Evolutionary conservation across 2,113 vertebrate genomes (phyloP), one percentile per base, ranked within the genome.

Genomic region (Daboia siamensis): DNA sequence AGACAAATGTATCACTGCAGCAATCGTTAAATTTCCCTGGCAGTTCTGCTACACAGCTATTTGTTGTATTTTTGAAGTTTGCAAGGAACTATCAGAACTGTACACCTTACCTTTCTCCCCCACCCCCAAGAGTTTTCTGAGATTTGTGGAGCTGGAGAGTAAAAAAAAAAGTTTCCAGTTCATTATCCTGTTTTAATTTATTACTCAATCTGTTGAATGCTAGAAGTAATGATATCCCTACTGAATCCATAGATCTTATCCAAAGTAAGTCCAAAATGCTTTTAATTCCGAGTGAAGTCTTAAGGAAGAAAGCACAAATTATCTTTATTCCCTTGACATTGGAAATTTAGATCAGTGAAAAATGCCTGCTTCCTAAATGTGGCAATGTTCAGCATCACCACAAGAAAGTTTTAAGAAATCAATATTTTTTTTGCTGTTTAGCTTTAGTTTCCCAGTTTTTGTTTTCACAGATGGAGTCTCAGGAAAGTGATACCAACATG

Each of bases 391-490:
- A 85, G 51, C 10, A 86, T 46, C 4, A 59, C 55, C 57, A 29
- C 20, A 39, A 61, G 12, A 61, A 90, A 59, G 91, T 89, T 84
- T 48, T 57, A 84, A 57, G 46, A 93, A 90, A 44, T 29, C n/a
- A 90, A 85, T 90, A 85, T 15, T 23, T 12, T 92, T 94, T 88
- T 56, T 46, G 55, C 24, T 29, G 26, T 90, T 90, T 93, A 69
- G 86, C 89, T 93, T 88, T 88, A 93, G 74, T 93, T 91, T 91
- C 46, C 88, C 54, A 52, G 44, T 57, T 33, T 33, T 91, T 91
- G 90, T 89, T 93, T 93, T 93, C 56, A 91, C 87, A 89, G 92
- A 92, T 91, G 86, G 90, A 54, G 55, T 48, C 46, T 61, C 46
- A 64, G 69, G 87, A 93, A 91, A 86, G 48, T 21, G 87, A 91